phyloP scores from a whole-genome alignment of 2,888 invertebrate genomes.

The Sarcophaga subvicina region DNA sequence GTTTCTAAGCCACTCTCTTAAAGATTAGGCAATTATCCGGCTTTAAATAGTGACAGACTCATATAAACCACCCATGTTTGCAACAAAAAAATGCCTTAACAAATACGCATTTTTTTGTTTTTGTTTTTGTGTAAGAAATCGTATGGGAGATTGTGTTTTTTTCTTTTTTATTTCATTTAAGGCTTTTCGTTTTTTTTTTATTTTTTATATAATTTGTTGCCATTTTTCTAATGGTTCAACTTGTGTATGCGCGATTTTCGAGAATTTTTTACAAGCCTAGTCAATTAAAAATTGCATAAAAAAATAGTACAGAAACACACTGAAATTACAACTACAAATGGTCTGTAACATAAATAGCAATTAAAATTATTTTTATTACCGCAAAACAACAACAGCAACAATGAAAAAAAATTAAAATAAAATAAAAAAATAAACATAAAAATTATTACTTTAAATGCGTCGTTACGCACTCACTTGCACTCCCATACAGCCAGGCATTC shows the following conservation, averaged over 20 bases:
- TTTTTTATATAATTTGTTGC: slow-evolving; percentile 14
- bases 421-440: slow-evolving; percentile 38
- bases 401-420: neutral
- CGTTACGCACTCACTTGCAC: slow-evolving; percentile 56
- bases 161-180: neutral
- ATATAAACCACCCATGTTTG: slow-evolving; percentile 69
- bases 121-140: neutral
- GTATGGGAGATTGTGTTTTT: slow-evolving; percentile 39
- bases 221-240: slow-evolving; percentile 51
- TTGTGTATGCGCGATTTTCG: slow-evolving; percentile 49
- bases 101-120: slow-evolving; percentile 56
- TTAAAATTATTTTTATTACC: slow-evolving; percentile 69
- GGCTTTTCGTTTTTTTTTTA: neutral
- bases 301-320: slow-evolving; percentile 19
- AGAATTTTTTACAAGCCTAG: slow-evolving; percentile 69
- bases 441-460: slow-evolving; percentile 64
- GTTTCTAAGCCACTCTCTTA: slow-evolving; percentile 15
- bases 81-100: slow-evolving; percentile 46
- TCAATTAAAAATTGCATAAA: slow-evolving; percentile 69
- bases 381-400: slow-evolving; percentile 45
- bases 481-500: neutral
- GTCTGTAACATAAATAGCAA: slow-evolving; percentile 69
- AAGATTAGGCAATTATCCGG: slow-evolving; percentile 68
- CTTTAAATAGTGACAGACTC: slow-evolving; percentile 68
- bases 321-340: slow-evolving; percentile 66